These are phyloP conservation scores for Eulithis prunata DNA, from an alignment of 2,888 invertebrate genomes.

Conservation along the genomic window DNA sequence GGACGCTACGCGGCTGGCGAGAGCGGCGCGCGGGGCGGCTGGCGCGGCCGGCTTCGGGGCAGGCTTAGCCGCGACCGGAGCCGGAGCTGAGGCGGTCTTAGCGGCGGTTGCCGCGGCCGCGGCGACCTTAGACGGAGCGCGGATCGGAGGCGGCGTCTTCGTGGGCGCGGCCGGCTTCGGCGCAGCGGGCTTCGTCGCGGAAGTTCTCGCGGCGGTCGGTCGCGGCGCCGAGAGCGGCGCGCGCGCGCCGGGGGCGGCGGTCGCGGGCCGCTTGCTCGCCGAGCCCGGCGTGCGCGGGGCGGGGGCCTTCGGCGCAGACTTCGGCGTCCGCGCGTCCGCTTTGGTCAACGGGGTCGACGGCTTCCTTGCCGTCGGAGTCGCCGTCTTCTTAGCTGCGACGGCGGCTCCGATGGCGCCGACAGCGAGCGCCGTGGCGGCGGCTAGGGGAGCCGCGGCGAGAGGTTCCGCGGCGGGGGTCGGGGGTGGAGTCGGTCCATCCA, in stretches of 20 bases:
- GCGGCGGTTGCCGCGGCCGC: slow-evolving; percentile 33
- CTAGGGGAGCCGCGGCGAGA: slow-evolving; percentile 54
- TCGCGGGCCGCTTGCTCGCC: slow-evolving; percentile 41
- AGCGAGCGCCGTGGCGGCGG: slow-evolving; percentile 56
- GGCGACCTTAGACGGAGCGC: slow-evolving; percentile 21
- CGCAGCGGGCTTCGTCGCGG: slow-evolving; percentile 38
- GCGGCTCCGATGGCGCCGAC: slow-evolving; percentile 51
- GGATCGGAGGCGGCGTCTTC: slow-evolving; percentile 38
- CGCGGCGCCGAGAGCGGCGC: slow-evolving; percentile 43
- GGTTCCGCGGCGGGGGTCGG: slow-evolving; percentile 55
- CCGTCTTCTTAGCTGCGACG: slow-evolving; percentile 43
- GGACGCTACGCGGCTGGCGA: slow-evolving; percentile 34
- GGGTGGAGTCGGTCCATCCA: slow-evolving; percentile 50
- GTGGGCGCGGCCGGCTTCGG: slow-evolving; percentile 34
- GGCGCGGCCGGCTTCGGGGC: slow-evolving; percentile 48
- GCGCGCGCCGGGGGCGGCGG: slow-evolving; percentile 56
- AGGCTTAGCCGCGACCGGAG: slow-evolving; percentile 46
- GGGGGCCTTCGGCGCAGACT: slow-evolving; percentile 50
- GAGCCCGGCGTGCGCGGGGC: slow-evolving; percentile 51
- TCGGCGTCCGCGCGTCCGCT: slow-evolving; percentile 49
- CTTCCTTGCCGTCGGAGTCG: slow-evolving; percentile 47
- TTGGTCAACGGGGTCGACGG: slow-evolving; percentile 56
- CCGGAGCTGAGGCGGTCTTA: slow-evolving; percentile 64
- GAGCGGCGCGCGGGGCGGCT: slow-evolving; percentile 53
- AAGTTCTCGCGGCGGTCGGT: slow-evolving; percentile 48